Evolutionary conservation across 2,113 vertebrate species (phyloP), one percentile per base, ranked within the genome.

Genomic region (Gavia stellata): DNA sequence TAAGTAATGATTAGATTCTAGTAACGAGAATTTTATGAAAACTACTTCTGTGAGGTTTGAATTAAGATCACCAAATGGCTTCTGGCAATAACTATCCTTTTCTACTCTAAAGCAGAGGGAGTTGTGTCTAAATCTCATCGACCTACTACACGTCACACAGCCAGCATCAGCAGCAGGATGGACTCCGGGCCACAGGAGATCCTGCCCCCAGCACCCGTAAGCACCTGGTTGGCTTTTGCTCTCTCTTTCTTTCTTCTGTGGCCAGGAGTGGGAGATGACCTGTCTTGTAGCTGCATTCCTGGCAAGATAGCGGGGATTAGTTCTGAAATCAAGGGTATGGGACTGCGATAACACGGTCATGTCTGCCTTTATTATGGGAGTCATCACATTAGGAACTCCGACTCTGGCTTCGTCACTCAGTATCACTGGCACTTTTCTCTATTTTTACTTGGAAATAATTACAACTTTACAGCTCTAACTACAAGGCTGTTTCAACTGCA

Each of bases 111-210:
- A 17, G 47, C 47, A 82, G 44, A 72, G 24, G 52, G 40, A 33
- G 17, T 3, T 59, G 45, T 67, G 65, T 25, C n/a, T 38, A 28
- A 36, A 56, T 40, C 45, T 79, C 19, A 8, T 2, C 0, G 7
- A 56, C 38, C 34, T 24, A 28, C 13, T 2, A 2, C 2, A 24
- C 11, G 24, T 26, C 23, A 14, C 61, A 3, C 19, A 36, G 44
- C 28, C 65, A 49, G 47, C 12, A 20, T 0, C 0, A 0, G 61
- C 36, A 85, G 44, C 50, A 72, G 65, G 65, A n/a, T 1, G 23
- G 56, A 40, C 50, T 29, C 34, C 0, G 14, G 56, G 20, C 1
- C 7, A 2, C 2, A 28, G 38, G 33, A 85, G n/a, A n/a, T 2
- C 0, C 6, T 44, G 31, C 10, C 4, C 34, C 44, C 28, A 79